These are phyloP conservation scores for Elmis aenea DNA, from an alignment of 2,888 invertebrate species.

Conservation along the genomic window DNA sequence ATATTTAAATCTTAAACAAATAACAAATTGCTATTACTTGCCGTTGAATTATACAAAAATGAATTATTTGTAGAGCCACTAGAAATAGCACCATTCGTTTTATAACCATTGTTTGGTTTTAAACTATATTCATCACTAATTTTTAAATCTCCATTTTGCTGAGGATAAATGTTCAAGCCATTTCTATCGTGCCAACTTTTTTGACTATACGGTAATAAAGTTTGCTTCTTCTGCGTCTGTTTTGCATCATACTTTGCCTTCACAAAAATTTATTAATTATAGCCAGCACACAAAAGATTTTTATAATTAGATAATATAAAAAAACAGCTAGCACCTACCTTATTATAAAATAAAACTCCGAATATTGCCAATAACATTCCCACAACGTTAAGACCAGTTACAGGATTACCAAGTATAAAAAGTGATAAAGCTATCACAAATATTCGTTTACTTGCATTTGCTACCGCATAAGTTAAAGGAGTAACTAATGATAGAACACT, in stretches of 20 bases:
- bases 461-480: conserved; percentile 93
- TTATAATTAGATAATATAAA: background rate
- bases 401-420: conserved; percentile 84
- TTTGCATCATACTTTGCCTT: conserved; percentile 69
- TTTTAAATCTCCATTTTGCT: conserved; percentile 19
- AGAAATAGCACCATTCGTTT: conserved; percentile 24
- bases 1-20: conserved; percentile 33
- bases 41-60: conserved; percentile 33
- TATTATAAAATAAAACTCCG: conserved; percentile 89
- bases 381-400: conserved; percentile 76
- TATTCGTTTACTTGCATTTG: conserved; percentile 90
- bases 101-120: conserved; percentile 33
- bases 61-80: conserved; percentile 34
- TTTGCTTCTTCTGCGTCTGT: conserved; percentile 48
- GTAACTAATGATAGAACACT: conserved; percentile 85
- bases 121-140: conserved; percentile 15
- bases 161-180: conserved; percentile 72
- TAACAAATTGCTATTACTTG: conserved; percentile 38
- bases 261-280: background rate
- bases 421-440: conserved; percentile 87
- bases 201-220: conserved; percentile 52
- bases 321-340: conserved; percentile 56
- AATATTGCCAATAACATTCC: conserved; percentile 88
- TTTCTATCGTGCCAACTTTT: conserved; percentile 54
- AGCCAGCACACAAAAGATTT: background rate